These are phyloP conservation scores for Oscheius sp. DNA, from an alignment of 2,888 invertebrate species.

Conservation along the genomic window DNA sequence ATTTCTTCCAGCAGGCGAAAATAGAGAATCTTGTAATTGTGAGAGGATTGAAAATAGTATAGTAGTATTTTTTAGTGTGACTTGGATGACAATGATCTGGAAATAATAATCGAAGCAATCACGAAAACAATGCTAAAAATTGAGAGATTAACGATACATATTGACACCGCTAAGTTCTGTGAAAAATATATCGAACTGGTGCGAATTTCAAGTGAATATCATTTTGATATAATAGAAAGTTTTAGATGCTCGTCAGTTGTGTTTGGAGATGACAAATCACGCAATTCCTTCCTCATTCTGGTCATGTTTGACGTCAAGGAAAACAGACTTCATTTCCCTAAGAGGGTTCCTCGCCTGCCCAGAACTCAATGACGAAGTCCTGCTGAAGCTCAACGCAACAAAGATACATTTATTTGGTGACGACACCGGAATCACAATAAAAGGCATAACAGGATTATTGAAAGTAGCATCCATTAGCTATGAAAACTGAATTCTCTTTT, in stretches of 20 bases:
- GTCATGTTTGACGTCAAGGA: too few species aligned
- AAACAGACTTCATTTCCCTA: neutral
- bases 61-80: neutral
- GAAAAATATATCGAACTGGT: neutral
- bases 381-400: neutral
- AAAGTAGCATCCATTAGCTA: too few species aligned
- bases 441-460: too few species aligned
- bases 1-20: neutral
- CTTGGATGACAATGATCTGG: neutral
- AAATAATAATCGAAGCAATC: neutral
- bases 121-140: neutral
- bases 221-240: neutral
- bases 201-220: neutral
- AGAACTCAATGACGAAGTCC: neutral
- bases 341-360: neutral
- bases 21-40: neutral
- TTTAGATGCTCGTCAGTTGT: neutral
- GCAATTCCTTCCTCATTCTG: neutral
- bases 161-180: neutral
- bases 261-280: neutral
- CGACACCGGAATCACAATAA: too few species aligned
- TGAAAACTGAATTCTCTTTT: too few species aligned
- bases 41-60: neutral
- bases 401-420: neutral
- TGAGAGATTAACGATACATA: neutral